Base-by-base conservation (phyloP, 2,797 vertebrate species). In the Rhynchonycteris naso region DNA sequence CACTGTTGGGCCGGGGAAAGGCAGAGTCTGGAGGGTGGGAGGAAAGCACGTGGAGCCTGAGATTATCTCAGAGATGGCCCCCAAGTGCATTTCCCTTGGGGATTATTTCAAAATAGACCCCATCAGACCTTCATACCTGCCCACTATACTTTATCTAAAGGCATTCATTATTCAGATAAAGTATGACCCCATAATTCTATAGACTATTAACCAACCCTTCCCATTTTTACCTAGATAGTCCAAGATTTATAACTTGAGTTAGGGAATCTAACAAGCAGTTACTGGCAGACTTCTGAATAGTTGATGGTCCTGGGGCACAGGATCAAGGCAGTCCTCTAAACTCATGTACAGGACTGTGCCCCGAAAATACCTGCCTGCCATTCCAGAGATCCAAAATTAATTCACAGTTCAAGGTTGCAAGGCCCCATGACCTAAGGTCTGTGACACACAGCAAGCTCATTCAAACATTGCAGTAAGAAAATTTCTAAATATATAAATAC, bases 151-250 rank as follows among this genome's bases (percentile, higher is more conserved):
- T 69, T 16, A n/a, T 47, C 11, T n/a, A 75, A 85, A 86, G 24
- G n/a, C 56, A 28, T 68, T 22, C 56, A 28, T 68, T 22, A 68
- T 47, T 38, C 58, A 85, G 52, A 90, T 88, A 81, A 82, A 83
- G n/a, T 16, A 38, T 47, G 61, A 65, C 18, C 4, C 47, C 66
- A 28, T 13, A 47, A 30, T 52, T 83, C 56, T 71, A 65, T 7
- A 59, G 50, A 11, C 10, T 50, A 78, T 74, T 81, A 52, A 72
- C 7, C 14, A 93, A 59, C 19, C 12, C 35, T 82, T 50, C 21
- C 11, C 28, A 58, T 33, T 68, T 93, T 87, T 52, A 80, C 22
- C 50, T 38, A 78, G 4, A 65, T 90, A 76, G 33, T 58, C 5
- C 24, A 68, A 71, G 82, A 66, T 66, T 5, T 68, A 4, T 18